Evolutionary conservation across 2,113 vertebrate genomes (phyloP), one percentile per base, ranked within the genome.

Genomic region (Catharus fuscescens): DNA sequence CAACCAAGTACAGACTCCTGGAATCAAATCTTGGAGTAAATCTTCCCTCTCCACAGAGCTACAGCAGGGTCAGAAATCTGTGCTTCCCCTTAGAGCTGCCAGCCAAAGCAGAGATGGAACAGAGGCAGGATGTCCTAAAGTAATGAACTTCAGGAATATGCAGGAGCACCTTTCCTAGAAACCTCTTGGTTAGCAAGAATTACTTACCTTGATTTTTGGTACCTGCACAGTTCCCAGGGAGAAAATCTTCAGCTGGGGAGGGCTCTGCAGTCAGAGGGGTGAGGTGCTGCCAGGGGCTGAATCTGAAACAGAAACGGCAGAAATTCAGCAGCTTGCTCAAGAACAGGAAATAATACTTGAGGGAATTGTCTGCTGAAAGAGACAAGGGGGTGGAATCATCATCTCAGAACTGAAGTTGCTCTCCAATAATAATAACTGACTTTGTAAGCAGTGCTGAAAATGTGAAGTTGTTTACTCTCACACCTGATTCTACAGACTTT

Each of bases 281-380:
- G 6, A 71, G 92, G 64, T 24, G 26, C 92, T 36, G 80, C 26
- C 5, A n/a, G 36, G 3, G 47, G 34, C 4, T 9, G 71, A 10
- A 81, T 96, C 97, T 98, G 97, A 48, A 97, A 97, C 17, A 82
- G 93, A 40, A 96, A 85, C 28, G 59, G 78, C 50, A 93, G 42
- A 86, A 82, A 91, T 54, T 52, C 67, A 66, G 61, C 54, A 67
- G 32, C 16, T 3, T 53, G n/a, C 50, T 87, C 45, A 38, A 61
- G 52, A 71, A 29, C 26, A 79, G 88, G 54, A 81, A 44, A 44
- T 24, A 12, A 78, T 17, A 24, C 21, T 64, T 48, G 3, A 66
- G 69, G 40, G 24, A 36, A 44, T 14, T 64, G 57, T 44, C 42
- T 18, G 60, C 32, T 59, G 3, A 32, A 48, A 50, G 57, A 78